These are phyloP conservation scores for Galbula dea DNA, from an alignment of 2,113 vertebrate species.

Conservation along the genomic window DNA sequence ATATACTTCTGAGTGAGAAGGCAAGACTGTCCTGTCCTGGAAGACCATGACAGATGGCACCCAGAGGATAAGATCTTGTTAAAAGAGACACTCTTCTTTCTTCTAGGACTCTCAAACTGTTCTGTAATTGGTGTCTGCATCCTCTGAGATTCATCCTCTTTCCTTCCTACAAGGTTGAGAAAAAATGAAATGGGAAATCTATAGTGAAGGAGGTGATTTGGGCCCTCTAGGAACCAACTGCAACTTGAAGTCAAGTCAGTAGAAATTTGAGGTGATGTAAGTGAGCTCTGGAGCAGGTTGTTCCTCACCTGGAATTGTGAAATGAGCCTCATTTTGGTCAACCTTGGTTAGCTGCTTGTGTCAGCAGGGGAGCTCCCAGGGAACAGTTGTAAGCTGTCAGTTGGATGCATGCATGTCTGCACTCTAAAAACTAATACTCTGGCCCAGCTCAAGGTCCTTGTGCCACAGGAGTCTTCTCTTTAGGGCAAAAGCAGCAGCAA, in stretches of 20 bases:
- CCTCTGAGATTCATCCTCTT: background rate
- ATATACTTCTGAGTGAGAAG: background rate
- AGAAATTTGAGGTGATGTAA: background rate
- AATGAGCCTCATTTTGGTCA: background rate
- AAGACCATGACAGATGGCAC: background rate
- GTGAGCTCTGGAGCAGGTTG: background rate
- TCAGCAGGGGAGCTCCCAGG: background rate
- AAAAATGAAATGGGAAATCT: background rate
- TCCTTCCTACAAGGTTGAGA: background rate
- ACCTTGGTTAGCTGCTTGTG: background rate
- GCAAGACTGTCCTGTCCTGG: background rate
- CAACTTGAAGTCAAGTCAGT: background rate
- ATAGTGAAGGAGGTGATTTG: background rate
- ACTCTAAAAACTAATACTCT: background rate
- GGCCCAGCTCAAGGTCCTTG: rapidly evolving
- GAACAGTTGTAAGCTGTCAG: background rate
- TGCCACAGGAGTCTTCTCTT: background rate
- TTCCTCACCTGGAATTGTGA: background rate
- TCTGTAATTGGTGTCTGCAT: background rate
- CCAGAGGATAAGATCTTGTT: background rate
- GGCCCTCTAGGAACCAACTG: background rate
- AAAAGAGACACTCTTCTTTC: background rate
- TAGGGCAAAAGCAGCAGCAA: background rate
- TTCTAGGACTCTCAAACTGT: background rate
- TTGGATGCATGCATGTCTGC: background rate